Base-by-base conservation (phyloP, 2,888 invertebrate species). In the Lacanobia wlatinum region DNA sequence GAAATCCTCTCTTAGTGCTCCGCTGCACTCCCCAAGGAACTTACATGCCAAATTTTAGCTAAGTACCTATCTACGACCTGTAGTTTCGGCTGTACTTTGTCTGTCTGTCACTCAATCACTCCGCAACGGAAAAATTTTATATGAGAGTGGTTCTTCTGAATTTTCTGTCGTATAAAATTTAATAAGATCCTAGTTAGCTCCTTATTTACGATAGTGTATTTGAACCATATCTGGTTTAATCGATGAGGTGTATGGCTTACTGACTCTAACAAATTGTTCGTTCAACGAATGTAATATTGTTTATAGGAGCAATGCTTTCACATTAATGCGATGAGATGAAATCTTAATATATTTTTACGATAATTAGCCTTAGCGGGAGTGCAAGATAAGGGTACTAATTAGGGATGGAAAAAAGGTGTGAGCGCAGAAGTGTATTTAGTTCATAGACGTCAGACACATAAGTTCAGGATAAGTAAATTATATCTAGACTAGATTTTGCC, bases 221-320 rank as follows among this genome's bases (percentile, higher is more conserved):
- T 68, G 67, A 65, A 70, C 67, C 82, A 72, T 75, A 82, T 78
- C 71, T 61, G 65, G 68, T 70, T 70, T 75, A 83, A 75, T 79
- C 61, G 61, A 75, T 68, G 80, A 70, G 67, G 75, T 82, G 75
- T 62, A 73, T 46, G 64, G 61, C 58, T 65, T 59, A 52, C 50
- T 55, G 64, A 16, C 58, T 70, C 16, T 40, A 65, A 81, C 70
- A 79, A 79, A 80, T 80, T 71, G 58, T 68, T 71, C 65, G 21
- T 12, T 56, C 68, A 62, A 68, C 38, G 68, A 65, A 48, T 71
- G n/a, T 52, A 48, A 71, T 58, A 69, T 81, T 76, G 58, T 76
- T 65, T 50, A 55, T 58, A 21, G 14, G 14, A 28, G 18, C 53
- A 71, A 65, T 50, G 60, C 40, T 66, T 56, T 52, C 16, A 21